Conservation (phyloP, 2,113 vertebrate genomes). For the Bos indicus region DNA sequence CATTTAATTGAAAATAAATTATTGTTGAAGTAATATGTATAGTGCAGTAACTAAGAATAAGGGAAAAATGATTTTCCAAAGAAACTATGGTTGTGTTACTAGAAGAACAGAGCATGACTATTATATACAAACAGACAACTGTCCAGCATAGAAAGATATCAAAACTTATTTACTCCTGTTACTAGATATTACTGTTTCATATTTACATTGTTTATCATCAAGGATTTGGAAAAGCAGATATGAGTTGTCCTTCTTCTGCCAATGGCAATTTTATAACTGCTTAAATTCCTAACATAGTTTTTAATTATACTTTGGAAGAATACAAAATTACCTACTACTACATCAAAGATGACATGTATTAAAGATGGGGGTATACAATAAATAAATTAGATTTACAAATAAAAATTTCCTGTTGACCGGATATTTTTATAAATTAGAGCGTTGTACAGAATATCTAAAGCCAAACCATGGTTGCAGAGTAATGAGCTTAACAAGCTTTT, state of each 20-base stretch:
- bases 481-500: not conserved
- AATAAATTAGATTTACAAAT: not conserved
- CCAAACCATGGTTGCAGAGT: not conserved
- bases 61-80: not conserved
- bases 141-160: not conserved
- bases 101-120: not conserved
- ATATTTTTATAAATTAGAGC: not conserved
- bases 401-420: not conserved
- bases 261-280: not conserved
- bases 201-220: not conserved
- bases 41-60: not conserved
- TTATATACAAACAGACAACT: not conserved
- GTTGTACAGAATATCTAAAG: not conserved
- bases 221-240: not conserved
- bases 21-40: not conserved
- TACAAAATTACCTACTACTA: not conserved
- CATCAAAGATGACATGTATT: not conserved
- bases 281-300: not conserved
- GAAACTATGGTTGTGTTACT: not conserved
- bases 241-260: not conserved
- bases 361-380: not conserved
- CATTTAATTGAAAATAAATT: not conserved
- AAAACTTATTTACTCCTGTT: not conserved
- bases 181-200: not conserved
- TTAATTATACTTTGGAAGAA: not conserved